Conservation (phyloP, 2,888 invertebrate genomes). For the Tipula helvola region DNA sequence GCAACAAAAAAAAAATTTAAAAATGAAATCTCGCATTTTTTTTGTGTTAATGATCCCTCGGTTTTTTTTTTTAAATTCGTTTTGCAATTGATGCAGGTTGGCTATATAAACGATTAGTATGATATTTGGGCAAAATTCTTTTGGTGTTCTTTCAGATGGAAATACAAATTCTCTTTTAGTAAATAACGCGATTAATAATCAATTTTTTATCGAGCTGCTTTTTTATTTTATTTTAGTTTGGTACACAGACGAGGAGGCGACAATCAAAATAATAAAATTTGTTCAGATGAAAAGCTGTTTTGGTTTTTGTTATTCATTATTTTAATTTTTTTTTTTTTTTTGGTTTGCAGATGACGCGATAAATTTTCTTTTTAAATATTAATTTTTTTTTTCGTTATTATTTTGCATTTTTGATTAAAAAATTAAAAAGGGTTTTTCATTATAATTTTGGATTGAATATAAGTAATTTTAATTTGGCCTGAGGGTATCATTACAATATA, state of each 20-base stretch:
- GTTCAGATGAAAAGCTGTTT: not conserved
- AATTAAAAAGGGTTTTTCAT: not conserved
- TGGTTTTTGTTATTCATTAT: not conserved
- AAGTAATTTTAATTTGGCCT: not conserved
- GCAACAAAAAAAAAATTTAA: not conserved
- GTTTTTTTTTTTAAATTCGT: not conserved
- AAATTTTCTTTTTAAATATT: not conserved
- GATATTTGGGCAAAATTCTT: not conserved
- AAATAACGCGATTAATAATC: not conserved
- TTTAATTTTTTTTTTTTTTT: not conserved
- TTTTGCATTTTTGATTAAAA: not conserved
- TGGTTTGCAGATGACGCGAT: constrained; percentile 4
- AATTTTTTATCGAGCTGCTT: not conserved
- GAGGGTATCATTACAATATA: not conserved
- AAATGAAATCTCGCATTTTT: not conserved
- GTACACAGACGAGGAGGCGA: not conserved
- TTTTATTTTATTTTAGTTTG: not conserved
- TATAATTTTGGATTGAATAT: not conserved
- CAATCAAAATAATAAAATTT: not conserved
- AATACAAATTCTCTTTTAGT: not conserved
- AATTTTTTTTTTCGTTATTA: not conserved
- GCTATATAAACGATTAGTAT: not conserved
- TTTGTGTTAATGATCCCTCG: not conserved
- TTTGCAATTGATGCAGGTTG: not conserved
- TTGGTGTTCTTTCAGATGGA: not conserved